phyloP scores from a whole-genome alignment of 2,113 vertebrate species.

The Arenaria interpres region DNA sequence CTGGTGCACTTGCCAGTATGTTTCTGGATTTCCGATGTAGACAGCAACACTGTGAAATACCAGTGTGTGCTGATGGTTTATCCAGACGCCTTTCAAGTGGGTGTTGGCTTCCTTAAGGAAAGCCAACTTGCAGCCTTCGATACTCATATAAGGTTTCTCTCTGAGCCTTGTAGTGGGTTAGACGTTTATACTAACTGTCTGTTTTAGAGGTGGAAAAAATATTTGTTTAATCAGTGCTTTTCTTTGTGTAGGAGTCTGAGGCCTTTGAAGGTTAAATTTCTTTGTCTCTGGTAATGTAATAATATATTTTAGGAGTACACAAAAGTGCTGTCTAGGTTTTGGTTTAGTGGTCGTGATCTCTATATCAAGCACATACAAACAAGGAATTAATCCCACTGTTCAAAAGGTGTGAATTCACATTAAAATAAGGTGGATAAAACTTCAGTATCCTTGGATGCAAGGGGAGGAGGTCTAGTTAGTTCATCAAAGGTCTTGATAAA shows the following conservation, averaged over 20 bases:
- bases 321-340: not conserved
- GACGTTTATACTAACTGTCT: not conserved
- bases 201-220: not conserved
- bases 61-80: conserved; percentile 25
- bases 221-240: not conserved
- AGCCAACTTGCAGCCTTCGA: not conserved
- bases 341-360: not conserved
- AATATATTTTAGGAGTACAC: not conserved
- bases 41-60: not conserved
- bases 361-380: not conserved
- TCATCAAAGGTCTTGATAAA: not conserved
- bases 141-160: not conserved
- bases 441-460: not conserved
- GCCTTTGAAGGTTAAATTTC: not conserved
- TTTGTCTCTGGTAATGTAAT: not conserved
- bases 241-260: not conserved
- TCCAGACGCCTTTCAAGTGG: conserved; percentile 6
- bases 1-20: not conserved
- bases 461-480: not conserved
- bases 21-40: not conserved
- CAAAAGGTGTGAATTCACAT: not conserved
- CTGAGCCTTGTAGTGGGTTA: not conserved
- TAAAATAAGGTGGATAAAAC: not conserved
- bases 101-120: not conserved
- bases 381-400: not conserved